Evolutionary conservation across 2,797 vertebrate species (phyloP).

Genomic region (Sebastes nivosus): DNA sequence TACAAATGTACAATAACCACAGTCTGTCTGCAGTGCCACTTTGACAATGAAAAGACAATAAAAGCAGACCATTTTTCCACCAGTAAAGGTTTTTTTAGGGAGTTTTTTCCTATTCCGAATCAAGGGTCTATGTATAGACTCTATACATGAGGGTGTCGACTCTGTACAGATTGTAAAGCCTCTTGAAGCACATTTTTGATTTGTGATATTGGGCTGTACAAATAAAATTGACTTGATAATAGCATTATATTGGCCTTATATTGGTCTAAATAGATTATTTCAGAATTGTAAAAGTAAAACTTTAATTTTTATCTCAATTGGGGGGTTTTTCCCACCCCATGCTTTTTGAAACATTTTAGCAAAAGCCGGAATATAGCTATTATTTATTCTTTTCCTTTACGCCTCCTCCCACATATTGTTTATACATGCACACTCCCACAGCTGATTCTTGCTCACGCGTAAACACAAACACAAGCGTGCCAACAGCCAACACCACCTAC

Average conservation of each 20-base stretch:
- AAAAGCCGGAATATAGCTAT: background rate
- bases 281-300: background rate
- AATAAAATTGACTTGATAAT: background rate
- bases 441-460: conserved; percentile 12
- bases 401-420: conserved; percentile 5
- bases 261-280: background rate
- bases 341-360: background rate
- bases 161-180: too few relatives aligned
- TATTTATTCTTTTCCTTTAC: conserved; percentile 2
- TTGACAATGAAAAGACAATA: background rate
- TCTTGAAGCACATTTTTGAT: background rate
- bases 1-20: background rate
- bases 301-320: background rate
- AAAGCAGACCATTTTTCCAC: background rate
- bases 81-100: background rate
- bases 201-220: background rate
- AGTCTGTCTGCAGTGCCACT: background rate
- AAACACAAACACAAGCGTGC: conserved; percentile 43
- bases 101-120: background rate
- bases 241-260: background rate
- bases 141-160: background rate
- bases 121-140: background rate
- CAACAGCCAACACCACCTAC: conserved; percentile 16
- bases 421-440: background rate
- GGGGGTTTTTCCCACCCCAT: fast-evolving